Percentiles rank a stretch among this genome's conserved stretches.
phyloP scores from a whole-genome alignment of 2,797 vertebrate species.

The Sternarchorhynchus goeldii region DNA sequence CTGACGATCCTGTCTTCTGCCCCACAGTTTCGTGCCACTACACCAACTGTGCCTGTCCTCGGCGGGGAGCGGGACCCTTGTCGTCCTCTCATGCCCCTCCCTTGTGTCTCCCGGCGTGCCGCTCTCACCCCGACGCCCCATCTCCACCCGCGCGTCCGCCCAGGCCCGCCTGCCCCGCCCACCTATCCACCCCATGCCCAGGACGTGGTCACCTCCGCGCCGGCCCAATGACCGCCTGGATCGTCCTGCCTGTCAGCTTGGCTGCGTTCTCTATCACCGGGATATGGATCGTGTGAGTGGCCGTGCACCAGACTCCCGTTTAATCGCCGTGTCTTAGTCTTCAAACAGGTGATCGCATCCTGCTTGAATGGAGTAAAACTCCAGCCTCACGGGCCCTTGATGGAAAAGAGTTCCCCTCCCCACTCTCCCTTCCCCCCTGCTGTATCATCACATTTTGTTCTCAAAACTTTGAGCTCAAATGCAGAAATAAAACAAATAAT shows the following conservation, averaged over 20 bases:
- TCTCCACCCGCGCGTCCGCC: slow-evolving; percentile 49
- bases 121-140: slow-evolving; percentile 58
- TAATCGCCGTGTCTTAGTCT: too few relatives aligned
- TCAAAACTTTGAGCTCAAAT: too few relatives aligned
- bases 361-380: too few relatives aligned
- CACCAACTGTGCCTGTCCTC: slow-evolving; percentile 63
- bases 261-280: slow-evolving; percentile 93
- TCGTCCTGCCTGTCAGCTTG: slow-evolving; percentile 92
- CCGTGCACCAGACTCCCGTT: neutral
- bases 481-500: too few relatives aligned
- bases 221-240: slow-evolving; percentile 96
- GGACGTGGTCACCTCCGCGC: slow-evolving; percentile 75
- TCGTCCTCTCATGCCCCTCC: slow-evolving; percentile 73
- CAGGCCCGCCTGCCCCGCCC: slow-evolving; percentile 55
- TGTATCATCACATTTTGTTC: too few relatives aligned
- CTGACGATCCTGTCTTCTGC: neutral
- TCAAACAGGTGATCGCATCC: too few relatives aligned
- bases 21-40: slow-evolving; percentile 51
- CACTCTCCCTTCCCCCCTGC: too few relatives aligned
- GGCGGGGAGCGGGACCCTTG: slow-evolving; percentile 68
- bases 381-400: too few relatives aligned
- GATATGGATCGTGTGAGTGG: slow-evolving; percentile 95
- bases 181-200: slow-evolving; percentile 79
- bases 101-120: slow-evolving; percentile 63
- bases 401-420: too few relatives aligned